Conservation (phyloP, 2,113 vertebrate genomes). For the Larimichthys polyactis region DNA sequence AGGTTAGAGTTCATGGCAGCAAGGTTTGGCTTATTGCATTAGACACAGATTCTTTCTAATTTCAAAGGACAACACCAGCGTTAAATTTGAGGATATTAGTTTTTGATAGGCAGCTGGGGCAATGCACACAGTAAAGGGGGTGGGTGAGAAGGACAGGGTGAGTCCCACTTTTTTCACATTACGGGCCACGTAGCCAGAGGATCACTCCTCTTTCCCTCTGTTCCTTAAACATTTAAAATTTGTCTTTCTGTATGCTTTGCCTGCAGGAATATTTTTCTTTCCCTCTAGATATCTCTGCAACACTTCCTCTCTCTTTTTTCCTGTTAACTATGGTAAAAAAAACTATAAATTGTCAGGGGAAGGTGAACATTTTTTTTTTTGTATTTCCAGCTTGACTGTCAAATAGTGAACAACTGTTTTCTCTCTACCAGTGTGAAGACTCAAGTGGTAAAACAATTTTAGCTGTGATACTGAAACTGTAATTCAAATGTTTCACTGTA, state of each 20-base stretch:
- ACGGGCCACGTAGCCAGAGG: slow-evolving; percentile 35
- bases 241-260: slow-evolving; percentile 3
- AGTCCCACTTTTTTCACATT: slow-evolving; percentile 68
- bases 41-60: slow-evolving; percentile 86
- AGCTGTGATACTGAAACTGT: not conserved
- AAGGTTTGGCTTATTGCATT: slow-evolving; percentile 81
- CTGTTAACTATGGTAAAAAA: not conserved
- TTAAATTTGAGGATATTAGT: slow-evolving; percentile 85
- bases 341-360: not conserved
- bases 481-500: not conserved
- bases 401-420: slow-evolving; percentile 4
- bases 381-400: not conserved
- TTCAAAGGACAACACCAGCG: slow-evolving; percentile 84
- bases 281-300: not conserved
- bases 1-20: slow-evolving; percentile 72
- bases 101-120: slow-evolving; percentile 85
- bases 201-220: not conserved
- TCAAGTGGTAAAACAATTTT: slow-evolving; percentile 1
- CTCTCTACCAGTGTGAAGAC: not conserved
- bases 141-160: slow-evolving; percentile 2
- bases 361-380: slow-evolving; percentile 10
- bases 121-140: slow-evolving; percentile 59
- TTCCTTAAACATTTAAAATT: slow-evolving; percentile 10
- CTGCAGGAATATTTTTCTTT: not conserved
- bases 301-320: not conserved